A percentile compares a stretch with the other conserved stretches of the same genome.
These are phyloP conservation scores for Psettodes erumei DNA, from an alignment of 2,113 vertebrate species.

Conservation along the genomic window DNA sequence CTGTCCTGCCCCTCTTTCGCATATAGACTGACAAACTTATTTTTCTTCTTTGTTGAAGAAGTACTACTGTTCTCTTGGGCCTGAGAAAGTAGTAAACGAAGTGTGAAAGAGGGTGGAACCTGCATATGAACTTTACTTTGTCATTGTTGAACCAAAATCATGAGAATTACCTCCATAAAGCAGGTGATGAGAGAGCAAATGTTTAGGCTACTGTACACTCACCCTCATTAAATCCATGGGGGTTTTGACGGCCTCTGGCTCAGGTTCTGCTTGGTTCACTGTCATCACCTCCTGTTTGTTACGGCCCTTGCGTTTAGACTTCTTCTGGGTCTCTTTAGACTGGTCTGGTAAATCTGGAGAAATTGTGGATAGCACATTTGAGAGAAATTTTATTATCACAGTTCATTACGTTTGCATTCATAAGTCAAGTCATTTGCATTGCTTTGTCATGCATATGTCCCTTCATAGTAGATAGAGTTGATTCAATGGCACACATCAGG, in stretches of 20 bases:
- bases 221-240: slow-evolving; percentile 96
- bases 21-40: slow-evolving; percentile 90
- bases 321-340: slow-evolving; percentile 87
- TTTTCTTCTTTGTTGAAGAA: slow-evolving; percentile 90
- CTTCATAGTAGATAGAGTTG: background rate
- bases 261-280: slow-evolving; percentile 74
- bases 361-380: background rate
- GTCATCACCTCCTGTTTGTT: slow-evolving; percentile 88
- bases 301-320: slow-evolving; percentile 91
- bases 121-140: background rate
- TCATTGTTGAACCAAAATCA: background rate
- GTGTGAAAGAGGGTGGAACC: background rate
- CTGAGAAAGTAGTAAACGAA: slow-evolving; percentile 69
- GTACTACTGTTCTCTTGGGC: slow-evolving; percentile 84
- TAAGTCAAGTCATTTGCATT: background rate
- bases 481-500: background rate
- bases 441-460: background rate
- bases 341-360: slow-evolving; percentile 78
- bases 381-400: background rate
- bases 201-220: slow-evolving; percentile 12
- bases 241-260: slow-evolving; percentile 89
- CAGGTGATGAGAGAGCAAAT: background rate
- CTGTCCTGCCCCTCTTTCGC: slow-evolving; percentile 93
- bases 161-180: background rate
- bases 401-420: background rate